A percentile compares a stretch with the other conserved stretches of the same genome.
phyloP scores from a whole-genome alignment of 2,888 invertebrate species.

The Dione vanillae region DNA sequence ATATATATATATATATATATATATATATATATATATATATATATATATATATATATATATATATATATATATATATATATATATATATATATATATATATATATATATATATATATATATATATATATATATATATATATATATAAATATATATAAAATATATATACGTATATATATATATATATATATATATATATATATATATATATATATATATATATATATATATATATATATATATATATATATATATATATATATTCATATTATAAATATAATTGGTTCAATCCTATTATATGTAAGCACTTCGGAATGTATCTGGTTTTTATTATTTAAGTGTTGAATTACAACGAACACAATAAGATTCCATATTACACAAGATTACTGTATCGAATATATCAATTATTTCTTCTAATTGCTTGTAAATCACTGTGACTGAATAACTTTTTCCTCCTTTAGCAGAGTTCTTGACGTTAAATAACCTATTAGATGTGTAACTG shows the following conservation, averaged over 20 bases:
- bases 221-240: too few species aligned
- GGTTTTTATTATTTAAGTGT: constrained; percentile 15
- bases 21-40: neutral
- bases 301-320: neutral
- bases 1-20: too few species aligned
- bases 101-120: too few species aligned
- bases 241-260: neutral
- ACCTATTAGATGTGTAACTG: constrained; percentile 15
- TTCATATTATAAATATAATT: neutral
- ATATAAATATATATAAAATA: too few species aligned
- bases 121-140: too few species aligned
- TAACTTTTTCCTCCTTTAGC: constrained; percentile 10
- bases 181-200: too few species aligned
- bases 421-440: constrained; percentile 24
- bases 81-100: too few species aligned
- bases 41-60: neutral
- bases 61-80: too few species aligned
- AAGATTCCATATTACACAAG: constrained; percentile 12
- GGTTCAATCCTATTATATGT: neutral
- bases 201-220: too few species aligned
- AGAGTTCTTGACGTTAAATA: constrained; percentile 7
- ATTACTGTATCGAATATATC: constrained; percentile 19
- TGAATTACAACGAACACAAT: constrained; percentile 11
- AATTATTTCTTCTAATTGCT: constrained; percentile 23
- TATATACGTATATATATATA: too few species aligned